Conservation (phyloP, 2,797 vertebrate species). For the Semaprochilodus insignis region DNA sequence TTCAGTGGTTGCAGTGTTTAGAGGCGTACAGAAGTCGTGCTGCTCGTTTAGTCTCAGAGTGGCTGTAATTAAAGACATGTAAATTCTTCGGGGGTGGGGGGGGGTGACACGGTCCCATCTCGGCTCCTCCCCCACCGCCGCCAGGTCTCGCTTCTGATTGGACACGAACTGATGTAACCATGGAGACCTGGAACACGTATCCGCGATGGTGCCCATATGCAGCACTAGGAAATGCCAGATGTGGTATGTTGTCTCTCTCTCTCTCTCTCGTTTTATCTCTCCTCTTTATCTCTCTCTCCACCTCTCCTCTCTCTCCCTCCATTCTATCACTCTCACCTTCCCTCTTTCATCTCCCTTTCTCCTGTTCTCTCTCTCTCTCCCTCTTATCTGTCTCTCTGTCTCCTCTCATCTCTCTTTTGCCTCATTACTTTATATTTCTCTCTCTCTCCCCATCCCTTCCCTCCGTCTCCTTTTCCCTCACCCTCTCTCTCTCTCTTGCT, state of each 20-base stretch:
- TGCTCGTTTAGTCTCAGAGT: constrained; percentile 40
- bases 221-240: constrained; percentile 65
- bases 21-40: constrained; percentile 52
- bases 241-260: constrained; percentile 48
- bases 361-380: no score
- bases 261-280: constrained; percentile 17
- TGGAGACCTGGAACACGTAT: constrained; percentile 55
- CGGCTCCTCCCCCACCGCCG: constrained; percentile 53
- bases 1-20: constrained; percentile 33
- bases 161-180: constrained; percentile 56
- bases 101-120: constrained; percentile 48
- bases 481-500: no score
- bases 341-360: no score
- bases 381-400: no score
- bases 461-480: no score
- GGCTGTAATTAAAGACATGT: constrained; percentile 61
- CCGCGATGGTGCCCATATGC: constrained; percentile 57
- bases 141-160: constrained; percentile 62
- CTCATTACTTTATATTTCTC: no score
- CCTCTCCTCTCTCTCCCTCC: neutral
- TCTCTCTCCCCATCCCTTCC: no score
- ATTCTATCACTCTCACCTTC: no score
- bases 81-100: constrained; percentile 48
- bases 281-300: neutral
- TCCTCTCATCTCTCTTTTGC: constrained; percentile 6